These are phyloP conservation scores for Lutjanus campechanus DNA, from an alignment of 2,797 vertebrate genomes.

Conservation along the genomic window DNA sequence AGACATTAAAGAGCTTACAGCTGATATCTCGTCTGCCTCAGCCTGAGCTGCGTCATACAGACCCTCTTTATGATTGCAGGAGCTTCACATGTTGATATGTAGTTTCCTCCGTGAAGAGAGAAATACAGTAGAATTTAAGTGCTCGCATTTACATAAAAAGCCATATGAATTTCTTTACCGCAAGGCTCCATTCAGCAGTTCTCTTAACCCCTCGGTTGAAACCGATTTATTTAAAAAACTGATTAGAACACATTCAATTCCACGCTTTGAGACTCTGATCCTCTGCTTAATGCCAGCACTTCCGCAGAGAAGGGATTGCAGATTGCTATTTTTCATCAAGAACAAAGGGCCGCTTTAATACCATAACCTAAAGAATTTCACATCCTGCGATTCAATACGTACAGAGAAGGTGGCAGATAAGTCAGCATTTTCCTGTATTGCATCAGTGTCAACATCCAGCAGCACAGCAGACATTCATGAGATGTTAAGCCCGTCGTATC, in stretches of 20 bases:
- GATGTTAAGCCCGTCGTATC: constrained; percentile 57
- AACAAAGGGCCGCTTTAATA: constrained; percentile 51
- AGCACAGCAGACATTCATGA: constrained; percentile 56
- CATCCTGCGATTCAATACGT: constrained; percentile 32
- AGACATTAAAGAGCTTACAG: constrained; percentile 47
- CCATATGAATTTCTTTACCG: constrained; percentile 4
- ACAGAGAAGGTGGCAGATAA: constrained; percentile 50
- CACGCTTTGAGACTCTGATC: constrained; percentile 43
- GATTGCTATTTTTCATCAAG: constrained; percentile 50
- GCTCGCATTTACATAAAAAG: constrained; percentile 33
- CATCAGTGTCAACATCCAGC: constrained; percentile 51
- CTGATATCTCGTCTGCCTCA: constrained; percentile 26
- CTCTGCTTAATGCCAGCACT: constrained; percentile 16
- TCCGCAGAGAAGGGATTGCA: constrained; percentile 25
- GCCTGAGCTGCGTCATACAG: constrained; percentile 9
- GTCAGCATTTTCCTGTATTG: constrained; percentile 50
- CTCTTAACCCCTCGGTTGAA: constrained; percentile 14
- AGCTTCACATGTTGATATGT: constrained; percentile 16
- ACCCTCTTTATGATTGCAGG: constrained; percentile 24
- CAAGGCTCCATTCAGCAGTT: constrained; percentile 30
- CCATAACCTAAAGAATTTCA: constrained; percentile 51
- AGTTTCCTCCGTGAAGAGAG: not conserved
- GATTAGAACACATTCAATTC: constrained; percentile 34
- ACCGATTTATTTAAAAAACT: constrained; percentile 23
- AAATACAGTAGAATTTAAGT: constrained; percentile 21